A percentile compares a stretch with the other conserved stretches of the same genome.
Conservation (phyloP, 53 echinoderm and acorn worm genomes). For the Actinopyga echinites region DNA sequence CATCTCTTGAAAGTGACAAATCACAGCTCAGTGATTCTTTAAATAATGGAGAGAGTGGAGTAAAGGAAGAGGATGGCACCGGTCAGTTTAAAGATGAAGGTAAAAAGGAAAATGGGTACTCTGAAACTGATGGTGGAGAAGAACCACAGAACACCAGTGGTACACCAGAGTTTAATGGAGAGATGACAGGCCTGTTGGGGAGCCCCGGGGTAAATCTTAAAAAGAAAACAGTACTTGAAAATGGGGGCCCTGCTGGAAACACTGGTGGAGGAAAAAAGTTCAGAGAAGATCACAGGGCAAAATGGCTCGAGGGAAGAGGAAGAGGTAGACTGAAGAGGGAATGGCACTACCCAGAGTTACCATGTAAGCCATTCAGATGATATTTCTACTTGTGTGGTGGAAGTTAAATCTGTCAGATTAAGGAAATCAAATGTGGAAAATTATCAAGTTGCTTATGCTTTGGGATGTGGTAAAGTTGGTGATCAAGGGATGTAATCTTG, state of each 20-base stretch:
- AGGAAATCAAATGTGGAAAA: too few relatives aligned
- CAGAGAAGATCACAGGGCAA: background rate
- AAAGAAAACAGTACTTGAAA: conserved; percentile 25
- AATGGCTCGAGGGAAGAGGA: too few relatives aligned
- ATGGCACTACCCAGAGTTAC: too few relatives aligned
- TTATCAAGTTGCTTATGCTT: too few relatives aligned
- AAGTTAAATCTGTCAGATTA: too few relatives aligned
- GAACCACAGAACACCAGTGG: background rate
- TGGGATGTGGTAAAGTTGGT: too few relatives aligned
- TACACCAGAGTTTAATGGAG: background rate
- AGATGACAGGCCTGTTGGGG: background rate
- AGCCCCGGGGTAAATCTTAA: background rate
- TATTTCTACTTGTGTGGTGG: too few relatives aligned
- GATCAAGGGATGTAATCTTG: too few relatives aligned
- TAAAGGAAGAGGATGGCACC: background rate
- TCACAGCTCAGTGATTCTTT: background rate
- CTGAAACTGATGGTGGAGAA: background rate
- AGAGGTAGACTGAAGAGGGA: too few relatives aligned
- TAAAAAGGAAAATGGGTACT: background rate
- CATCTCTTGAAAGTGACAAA: background rate
- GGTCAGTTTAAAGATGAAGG: background rate
- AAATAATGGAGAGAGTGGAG: conserved; percentile 21
- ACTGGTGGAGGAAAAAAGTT: background rate
- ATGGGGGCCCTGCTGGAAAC: background rate
- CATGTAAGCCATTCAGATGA: too few relatives aligned